Conservation (phyloP, 1,140 invertebrate species). For the Oryctes rhinoceros region DNA sequence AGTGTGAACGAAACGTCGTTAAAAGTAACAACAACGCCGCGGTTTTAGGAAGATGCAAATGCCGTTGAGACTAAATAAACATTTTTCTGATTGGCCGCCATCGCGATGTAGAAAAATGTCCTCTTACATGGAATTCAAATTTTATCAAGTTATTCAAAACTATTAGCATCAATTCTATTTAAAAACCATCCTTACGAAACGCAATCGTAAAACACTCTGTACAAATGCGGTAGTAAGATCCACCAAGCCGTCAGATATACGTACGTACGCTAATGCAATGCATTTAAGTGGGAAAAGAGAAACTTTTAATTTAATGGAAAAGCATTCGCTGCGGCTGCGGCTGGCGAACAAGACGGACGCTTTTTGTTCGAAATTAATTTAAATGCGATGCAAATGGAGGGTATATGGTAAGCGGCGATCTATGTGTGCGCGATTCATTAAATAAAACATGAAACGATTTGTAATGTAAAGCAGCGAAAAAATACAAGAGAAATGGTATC, state of each 20-base stretch:
- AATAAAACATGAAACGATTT: conserved; percentile 38
- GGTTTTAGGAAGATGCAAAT: too few species aligned
- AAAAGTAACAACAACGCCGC: too few species aligned
- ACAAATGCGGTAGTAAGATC: not conserved
- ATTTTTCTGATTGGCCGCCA: too few species aligned
- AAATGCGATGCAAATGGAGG: conserved; percentile 29
- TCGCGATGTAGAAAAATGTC: too few species aligned
- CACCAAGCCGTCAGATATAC: not conserved
- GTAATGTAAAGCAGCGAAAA: conserved; percentile 36
- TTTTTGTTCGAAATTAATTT: conserved; percentile 31
- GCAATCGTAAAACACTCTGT: not conserved
- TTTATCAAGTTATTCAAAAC: too few species aligned
- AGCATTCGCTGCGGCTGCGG: not conserved
- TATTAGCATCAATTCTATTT: too few species aligned
- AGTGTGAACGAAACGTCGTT: too few species aligned
- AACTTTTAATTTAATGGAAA: conserved; percentile 28
- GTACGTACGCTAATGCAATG: conserved; percentile 22
- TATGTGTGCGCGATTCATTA: conserved; percentile 16
- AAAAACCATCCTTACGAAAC: too few species aligned
- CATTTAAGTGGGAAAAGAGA: not conserved
- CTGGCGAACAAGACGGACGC: not conserved
- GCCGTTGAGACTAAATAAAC: too few species aligned
- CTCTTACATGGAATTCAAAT: not conserved
- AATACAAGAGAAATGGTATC: conserved; percentile 8
- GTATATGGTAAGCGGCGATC: not conserved